Percentiles rank a stretch among this genome's conserved stretches.
These are phyloP conservation scores for Vanessa atalanta DNA, from an alignment of 1,140 invertebrate genomes.

Conservation along the genomic window DNA sequence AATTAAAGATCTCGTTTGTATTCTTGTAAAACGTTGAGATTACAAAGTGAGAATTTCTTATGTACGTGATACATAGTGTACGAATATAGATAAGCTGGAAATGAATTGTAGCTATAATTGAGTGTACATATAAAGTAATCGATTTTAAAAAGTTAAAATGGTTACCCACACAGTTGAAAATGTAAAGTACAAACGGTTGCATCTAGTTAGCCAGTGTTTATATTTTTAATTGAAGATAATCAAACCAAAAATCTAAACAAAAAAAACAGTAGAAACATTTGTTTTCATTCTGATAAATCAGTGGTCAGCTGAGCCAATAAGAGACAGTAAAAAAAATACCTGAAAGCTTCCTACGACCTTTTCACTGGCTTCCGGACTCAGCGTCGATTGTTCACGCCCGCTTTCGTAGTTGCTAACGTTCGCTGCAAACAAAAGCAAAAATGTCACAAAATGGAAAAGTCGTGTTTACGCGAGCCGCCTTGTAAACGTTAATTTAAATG, in stretches of 20 bases:
- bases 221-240: background rate
- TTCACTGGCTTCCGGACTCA: conserved; percentile 57
- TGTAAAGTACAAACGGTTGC: too few species aligned
- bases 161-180: too few species aligned
- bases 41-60: too few species aligned
- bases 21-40: too few species aligned
- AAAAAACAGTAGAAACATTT: background rate
- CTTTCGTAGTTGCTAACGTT: conserved; percentile 69
- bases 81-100: too few species aligned
- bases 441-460: conserved; percentile 31
- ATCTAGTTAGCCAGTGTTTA: too few species aligned
- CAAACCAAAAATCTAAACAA: background rate
- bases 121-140: too few species aligned
- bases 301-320: conserved; percentile 8
- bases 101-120: too few species aligned
- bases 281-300: background rate
- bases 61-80: too few species aligned
- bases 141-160: too few species aligned
- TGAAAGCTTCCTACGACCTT: conserved; percentile 63
- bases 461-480: conserved; percentile 15
- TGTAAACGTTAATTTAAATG: conserved; percentile 16
- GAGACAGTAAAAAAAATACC: conserved; percentile 43
- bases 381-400: conserved; percentile 56
- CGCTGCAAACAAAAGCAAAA: conserved; percentile 60
- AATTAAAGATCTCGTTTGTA: background rate